Evolutionary conservation across 2,113 vertebrate species (phyloP), one percentile per base, ranked within the genome.

Genomic region (Cyanoramphus novaezelandiae): DNA sequence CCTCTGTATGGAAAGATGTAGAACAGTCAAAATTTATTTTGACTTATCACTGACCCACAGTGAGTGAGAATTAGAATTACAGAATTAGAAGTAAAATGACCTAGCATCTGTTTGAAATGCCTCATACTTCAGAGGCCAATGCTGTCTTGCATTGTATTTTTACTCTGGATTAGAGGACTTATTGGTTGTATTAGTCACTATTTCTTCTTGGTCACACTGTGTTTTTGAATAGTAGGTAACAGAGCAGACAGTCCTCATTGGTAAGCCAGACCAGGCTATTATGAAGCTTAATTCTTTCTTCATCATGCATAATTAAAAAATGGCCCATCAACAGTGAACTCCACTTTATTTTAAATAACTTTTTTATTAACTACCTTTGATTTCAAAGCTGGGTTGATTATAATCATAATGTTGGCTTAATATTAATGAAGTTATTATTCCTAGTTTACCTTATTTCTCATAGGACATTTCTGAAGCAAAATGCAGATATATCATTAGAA

Each of bases 141-240:
- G 9, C 6, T 74, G n/a, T 47, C 19, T 43, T 47, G 31, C 28
- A 24, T 7, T 2, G 1, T 47, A 9, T 13, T 78, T 64, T 95
- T n/a, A 16, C 39, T 78, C 31, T 64, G 31, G 15, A 25, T 74
- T 64, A 85, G 27, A 78, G 29, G 3, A 63, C 31, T 20, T 68
- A 18, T 25, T 64, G 5, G 18, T 77, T 64, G 27, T 17, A 29
- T 72, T 47, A 43, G 15, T 62, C 57, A 63, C 7, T 71, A 17
- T 72, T 86, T 65, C 35, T 65, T 76, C 17, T 63, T 52, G 29
- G 17, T 57, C 21, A 67, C 37, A 28, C 2, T 19, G 25, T 50
- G 27, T 1, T 46, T 70, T 81, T 12, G 16, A 39, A 39, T 13
- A 68, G 16, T 7, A 52, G 18, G n/a, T 2, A 27, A 11, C 0